Evolutionary conservation across 2,888 invertebrate genomes (phyloP).

Genomic region (Spilarctia lutea): DNA sequence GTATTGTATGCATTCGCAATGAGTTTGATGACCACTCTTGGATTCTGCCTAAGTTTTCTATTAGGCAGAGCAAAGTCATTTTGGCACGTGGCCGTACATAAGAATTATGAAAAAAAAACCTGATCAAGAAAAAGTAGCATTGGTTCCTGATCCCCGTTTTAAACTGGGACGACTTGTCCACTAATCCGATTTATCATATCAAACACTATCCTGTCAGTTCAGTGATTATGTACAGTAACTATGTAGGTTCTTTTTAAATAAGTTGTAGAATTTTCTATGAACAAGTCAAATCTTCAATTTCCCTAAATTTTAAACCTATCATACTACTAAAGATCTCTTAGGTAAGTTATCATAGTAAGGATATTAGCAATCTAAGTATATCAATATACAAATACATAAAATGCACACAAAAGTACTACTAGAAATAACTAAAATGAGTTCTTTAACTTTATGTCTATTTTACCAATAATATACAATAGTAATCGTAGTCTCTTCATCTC

Average conservation of each 20-base stretch:
- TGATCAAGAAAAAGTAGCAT: background rate
- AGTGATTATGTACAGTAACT: background rate
- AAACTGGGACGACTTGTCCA: no score
- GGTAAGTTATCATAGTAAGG: background rate
- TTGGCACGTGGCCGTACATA: no score
- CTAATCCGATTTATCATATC: no score
- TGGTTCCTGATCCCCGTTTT: no score
- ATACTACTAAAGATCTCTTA: background rate
- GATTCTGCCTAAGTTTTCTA: no score
- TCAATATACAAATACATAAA: background rate
- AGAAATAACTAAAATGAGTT: background rate
- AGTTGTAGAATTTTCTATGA: no score
- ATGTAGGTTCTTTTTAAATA: background rate
- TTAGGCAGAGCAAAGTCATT: no score
- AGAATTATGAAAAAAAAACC: no score
- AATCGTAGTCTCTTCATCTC: background rate
- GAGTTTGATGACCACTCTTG: no score
- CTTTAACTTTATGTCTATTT: background rate
- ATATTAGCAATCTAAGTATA: background rate
- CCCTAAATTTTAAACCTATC: background rate
- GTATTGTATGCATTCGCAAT: no score
- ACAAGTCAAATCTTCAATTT: no score
- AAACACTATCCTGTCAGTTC: background rate
- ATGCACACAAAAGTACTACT: background rate
- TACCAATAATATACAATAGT: background rate